Evolutionary conservation across 2,797 vertebrate genomes (phyloP).

Genomic region (Lepilemur ruficaudatus): DNA sequence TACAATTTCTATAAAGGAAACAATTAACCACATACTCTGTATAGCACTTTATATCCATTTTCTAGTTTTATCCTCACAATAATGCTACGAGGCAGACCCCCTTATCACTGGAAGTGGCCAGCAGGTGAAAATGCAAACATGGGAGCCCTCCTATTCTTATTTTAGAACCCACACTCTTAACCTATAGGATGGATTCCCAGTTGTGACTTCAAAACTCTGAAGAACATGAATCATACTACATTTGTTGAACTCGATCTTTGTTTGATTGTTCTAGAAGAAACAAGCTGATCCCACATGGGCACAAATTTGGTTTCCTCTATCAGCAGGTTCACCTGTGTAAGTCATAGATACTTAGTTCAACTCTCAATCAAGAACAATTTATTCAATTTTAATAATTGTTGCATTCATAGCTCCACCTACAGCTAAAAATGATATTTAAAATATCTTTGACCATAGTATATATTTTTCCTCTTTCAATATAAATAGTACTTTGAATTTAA

Average conservation of each 20-base stretch:
- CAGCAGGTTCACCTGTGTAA: not conserved
- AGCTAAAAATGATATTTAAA: not conserved
- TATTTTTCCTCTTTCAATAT: not conserved
- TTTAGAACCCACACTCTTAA: not conserved
- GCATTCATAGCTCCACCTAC: not conserved
- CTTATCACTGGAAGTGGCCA: not conserved
- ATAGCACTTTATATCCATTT: not conserved
- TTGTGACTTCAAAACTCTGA: not conserved
- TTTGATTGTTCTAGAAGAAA: not conserved
- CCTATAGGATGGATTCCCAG: not conserved
- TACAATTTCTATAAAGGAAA: not conserved
- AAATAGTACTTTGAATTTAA: not conserved
- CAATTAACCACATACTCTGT: not conserved
- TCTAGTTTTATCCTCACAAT: not conserved
- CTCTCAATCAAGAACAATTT: not conserved
- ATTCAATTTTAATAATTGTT: conserved; percentile 2
- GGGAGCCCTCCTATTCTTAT: not conserved
- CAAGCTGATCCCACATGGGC: not conserved
- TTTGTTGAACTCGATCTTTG: not conserved
- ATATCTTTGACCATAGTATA: not conserved
- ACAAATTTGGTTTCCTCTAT: not conserved
- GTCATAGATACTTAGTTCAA: not conserved
- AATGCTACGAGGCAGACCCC: not conserved
- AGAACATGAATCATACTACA: not conserved
- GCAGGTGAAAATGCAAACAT: not conserved